These are phyloP conservation scores for Clistopyga incitator DNA, from an alignment of 2,888 invertebrate genomes.

Conservation along the genomic window DNA sequence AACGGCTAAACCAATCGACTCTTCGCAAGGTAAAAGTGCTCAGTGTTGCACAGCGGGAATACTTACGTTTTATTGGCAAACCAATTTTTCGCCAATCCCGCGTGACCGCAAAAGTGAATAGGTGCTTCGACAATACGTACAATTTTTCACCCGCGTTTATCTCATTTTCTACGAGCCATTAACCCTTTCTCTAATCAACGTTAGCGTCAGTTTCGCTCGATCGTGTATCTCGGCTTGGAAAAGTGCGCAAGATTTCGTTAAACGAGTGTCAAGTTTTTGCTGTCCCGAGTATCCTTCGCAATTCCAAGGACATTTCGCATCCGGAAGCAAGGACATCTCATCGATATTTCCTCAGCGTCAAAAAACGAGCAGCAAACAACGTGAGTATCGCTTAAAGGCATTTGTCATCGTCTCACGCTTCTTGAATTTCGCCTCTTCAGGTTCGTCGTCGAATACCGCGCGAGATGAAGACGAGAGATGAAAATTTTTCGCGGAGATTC, in stretches of 20 bases:
- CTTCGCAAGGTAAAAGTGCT: conserved; percentile 4
- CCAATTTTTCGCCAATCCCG: conserved; percentile 20
- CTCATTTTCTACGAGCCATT: neutral
- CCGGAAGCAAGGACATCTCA: neutral
- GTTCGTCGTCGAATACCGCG: conserved; percentile 14
- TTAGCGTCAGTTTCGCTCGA: neutral
- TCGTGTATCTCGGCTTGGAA: conserved; percentile 31
- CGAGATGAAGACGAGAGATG: conserved; percentile 14
- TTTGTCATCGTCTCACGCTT: neutral
- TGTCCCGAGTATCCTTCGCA: neutral
- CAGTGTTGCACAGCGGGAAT: conserved; percentile 19
- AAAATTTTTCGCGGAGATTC: conserved; percentile 21
- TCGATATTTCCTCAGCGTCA: conserved; percentile 47
- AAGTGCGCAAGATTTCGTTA: conserved; percentile 39
- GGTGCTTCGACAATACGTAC: neutral
- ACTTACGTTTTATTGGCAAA: conserved; percentile 51
- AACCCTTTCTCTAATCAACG: no score
- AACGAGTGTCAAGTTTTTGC: neutral
- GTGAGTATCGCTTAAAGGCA: conserved; percentile 49
- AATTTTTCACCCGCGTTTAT: neutral
- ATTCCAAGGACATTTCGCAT: conserved; percentile 17
- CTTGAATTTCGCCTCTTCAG: neutral
- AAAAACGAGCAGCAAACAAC: conserved; percentile 54
- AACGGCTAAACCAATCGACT: neutral
- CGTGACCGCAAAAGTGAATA: neutral